Percentiles rank a stretch among this genome's conserved stretches.
Evolutionary conservation across 1,140 invertebrate species (phyloP).

Genomic region (Plectrocnemia conspersa): DNA sequence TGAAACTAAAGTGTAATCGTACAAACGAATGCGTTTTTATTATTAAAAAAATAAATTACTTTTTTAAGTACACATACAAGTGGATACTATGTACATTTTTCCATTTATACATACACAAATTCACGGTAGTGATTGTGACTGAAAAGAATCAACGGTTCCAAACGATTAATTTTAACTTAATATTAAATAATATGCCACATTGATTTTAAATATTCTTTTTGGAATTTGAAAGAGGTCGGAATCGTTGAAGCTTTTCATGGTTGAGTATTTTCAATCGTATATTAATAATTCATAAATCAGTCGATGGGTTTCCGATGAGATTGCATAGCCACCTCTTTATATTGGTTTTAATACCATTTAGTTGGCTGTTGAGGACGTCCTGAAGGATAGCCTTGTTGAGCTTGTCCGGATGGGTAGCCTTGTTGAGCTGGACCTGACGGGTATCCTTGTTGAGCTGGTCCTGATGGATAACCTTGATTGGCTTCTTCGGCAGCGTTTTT

Average conservation of each 20-base stretch:
- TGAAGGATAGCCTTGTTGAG: constrained; percentile 19
- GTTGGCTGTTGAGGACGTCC: constrained; percentile 25
- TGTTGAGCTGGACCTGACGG: constrained; percentile 27
- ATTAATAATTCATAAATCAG: constrained; percentile 2
- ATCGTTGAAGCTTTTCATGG: constrained; percentile 17
- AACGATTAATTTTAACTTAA: not conserved
- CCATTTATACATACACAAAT: constrained; percentile 17
- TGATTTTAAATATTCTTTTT: not conserved
- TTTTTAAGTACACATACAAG: constrained; percentile 19
- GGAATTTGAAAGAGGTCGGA: not conserved
- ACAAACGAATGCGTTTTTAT: constrained; percentile 19
- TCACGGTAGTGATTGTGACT: constrained; percentile 1
- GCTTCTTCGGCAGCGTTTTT: constrained; percentile 45
- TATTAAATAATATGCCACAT: not conserved
- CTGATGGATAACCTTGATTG: constrained; percentile 33
- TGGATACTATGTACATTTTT: constrained; percentile 22
- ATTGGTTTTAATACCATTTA: constrained; percentile 33
- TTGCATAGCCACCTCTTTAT: constrained; percentile 19
- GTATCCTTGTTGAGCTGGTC: constrained; percentile 22
- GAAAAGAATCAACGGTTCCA: constrained; percentile 14
- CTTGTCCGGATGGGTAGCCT: constrained; percentile 27
- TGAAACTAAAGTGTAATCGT: constrained; percentile 3
- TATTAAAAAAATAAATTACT: constrained; percentile 25
- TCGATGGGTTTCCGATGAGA: constrained; percentile 9
- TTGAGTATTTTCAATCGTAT: not conserved